These are phyloP conservation scores for Cariama cristata DNA, from an alignment of 2,113 vertebrate genomes.

Conservation along the genomic window DNA sequence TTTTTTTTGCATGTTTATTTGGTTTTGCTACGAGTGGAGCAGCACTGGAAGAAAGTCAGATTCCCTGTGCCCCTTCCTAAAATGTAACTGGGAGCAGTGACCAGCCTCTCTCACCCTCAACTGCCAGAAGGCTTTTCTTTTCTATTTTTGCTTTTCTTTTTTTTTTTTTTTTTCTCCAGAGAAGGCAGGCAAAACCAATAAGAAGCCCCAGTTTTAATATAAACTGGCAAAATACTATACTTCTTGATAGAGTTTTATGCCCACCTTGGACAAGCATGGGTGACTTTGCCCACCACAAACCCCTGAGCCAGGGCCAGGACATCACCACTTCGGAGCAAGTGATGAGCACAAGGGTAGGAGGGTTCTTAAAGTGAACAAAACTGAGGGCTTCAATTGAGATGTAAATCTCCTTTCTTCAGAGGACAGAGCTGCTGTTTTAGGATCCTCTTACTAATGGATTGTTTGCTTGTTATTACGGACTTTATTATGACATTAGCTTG, in stretches of 20 bases:
- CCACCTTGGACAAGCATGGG: neutral
- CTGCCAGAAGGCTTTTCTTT: conserved; percentile 8
- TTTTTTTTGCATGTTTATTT: neutral
- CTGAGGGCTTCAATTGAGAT: neutral
- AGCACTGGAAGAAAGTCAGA: neutral
- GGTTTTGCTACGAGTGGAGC: neutral
- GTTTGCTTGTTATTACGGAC: conserved; percentile 34
- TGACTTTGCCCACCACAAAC: neutral
- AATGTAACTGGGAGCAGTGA: neutral
- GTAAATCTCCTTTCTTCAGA: neutral
- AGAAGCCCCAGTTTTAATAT: neutral
- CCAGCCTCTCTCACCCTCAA: neutral
- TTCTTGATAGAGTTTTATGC: neutral
- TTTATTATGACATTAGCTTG: conserved; percentile 53
- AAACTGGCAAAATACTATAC: neutral
- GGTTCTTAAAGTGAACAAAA: neutral
- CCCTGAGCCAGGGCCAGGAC: neutral
- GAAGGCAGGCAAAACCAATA: neutral
- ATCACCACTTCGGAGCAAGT: neutral
- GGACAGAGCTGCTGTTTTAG: neutral
- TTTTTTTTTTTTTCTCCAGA: neutral
- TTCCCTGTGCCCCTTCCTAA: neutral
- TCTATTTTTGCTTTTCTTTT: neutral
- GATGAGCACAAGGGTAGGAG: neutral
- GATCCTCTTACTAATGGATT: conserved; percentile 27